Percentiles rank a stretch among this genome's conserved stretches.
Conservation (phyloP, 2,888 invertebrate genomes). For the Perithous albicinctus region DNA sequence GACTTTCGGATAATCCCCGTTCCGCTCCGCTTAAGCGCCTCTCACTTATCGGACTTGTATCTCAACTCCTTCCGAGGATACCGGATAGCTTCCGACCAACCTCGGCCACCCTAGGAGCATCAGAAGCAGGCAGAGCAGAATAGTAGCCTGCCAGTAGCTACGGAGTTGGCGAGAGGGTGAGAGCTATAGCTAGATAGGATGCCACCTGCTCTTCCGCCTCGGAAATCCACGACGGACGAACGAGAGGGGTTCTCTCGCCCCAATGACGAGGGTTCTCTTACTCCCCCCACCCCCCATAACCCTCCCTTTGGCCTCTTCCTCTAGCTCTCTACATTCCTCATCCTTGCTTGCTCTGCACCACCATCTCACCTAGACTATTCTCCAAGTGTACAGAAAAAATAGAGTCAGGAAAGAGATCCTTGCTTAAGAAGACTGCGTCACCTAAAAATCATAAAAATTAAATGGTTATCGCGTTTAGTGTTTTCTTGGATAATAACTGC, state of each 20-base stretch:
- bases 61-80: constrained; percentile 73
- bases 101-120: constrained; percentile 58
- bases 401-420: constrained; percentile 23
- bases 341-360: constrained; percentile 22
- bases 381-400: constrained; percentile 1
- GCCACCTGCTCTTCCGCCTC: constrained; percentile 53
- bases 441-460: too few relatives aligned
- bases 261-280: constrained; percentile 46
- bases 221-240: constrained; percentile 52
- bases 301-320: neutral
- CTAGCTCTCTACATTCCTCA: neutral
- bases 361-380: constrained; percentile 7
- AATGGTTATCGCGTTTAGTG: too few relatives aligned
- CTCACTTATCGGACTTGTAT: constrained; percentile 80
- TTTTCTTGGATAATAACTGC: too few relatives aligned
- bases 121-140: constrained; percentile 31
- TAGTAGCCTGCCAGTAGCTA: too few relatives aligned
- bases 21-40: constrained; percentile 75
- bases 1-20: constrained; percentile 78
- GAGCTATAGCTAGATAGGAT: constrained; percentile 43
- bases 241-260: constrained; percentile 39
- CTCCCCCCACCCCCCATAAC: neutral
- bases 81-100: constrained; percentile 69
- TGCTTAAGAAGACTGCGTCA: constrained; percentile 20
- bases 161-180: constrained; percentile 45